phyloP scores from a whole-genome alignment of 2,797 vertebrate genomes.

The Cirrhinus molitorella region DNA sequence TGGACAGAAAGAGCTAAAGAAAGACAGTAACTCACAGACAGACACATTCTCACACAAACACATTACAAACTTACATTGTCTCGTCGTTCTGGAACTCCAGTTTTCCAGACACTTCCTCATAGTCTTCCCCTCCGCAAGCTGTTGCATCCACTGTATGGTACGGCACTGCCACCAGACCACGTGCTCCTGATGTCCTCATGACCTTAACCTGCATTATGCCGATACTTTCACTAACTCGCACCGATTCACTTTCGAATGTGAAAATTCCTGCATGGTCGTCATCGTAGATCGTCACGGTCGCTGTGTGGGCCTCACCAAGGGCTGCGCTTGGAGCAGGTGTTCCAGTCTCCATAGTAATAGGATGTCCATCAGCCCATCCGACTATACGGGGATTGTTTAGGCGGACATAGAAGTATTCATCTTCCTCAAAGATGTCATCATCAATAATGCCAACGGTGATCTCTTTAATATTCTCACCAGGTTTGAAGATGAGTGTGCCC shows the following conservation, averaged over 20 bases:
- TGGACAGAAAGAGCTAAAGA: not conserved
- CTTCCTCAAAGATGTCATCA: conserved; percentile 88
- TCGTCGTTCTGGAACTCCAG: conserved; percentile 88
- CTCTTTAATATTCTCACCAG: conserved; percentile 83
- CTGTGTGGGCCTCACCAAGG: conserved; percentile 80
- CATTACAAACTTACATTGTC: conserved; percentile 78
- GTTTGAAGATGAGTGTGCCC: conserved; percentile 84
- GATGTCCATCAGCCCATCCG: conserved; percentile 73
- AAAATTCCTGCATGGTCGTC: conserved; percentile 89
- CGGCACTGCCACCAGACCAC: conserved; percentile 80
- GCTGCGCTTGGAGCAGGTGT: conserved; percentile 72
- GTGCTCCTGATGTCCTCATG: conserved; percentile 79
- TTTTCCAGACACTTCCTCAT: conserved; percentile 80
- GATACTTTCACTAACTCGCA: conserved; percentile 81
- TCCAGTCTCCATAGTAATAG: conserved; percentile 66
- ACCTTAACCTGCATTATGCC: conserved; percentile 80
- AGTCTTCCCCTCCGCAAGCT: conserved; percentile 84
- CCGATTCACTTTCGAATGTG: conserved; percentile 79
- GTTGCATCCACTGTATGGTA: conserved; percentile 81
- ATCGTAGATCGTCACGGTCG: conserved; percentile 88
- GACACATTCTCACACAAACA: conserved; percentile 24
- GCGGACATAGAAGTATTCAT: conserved; percentile 87
- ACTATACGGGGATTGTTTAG: conserved; percentile 82
- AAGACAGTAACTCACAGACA: not conserved
- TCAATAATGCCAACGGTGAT: conserved; percentile 86